Conservation (phyloP, 2,888 invertebrate species). For the Agrochola lota region DNA sequence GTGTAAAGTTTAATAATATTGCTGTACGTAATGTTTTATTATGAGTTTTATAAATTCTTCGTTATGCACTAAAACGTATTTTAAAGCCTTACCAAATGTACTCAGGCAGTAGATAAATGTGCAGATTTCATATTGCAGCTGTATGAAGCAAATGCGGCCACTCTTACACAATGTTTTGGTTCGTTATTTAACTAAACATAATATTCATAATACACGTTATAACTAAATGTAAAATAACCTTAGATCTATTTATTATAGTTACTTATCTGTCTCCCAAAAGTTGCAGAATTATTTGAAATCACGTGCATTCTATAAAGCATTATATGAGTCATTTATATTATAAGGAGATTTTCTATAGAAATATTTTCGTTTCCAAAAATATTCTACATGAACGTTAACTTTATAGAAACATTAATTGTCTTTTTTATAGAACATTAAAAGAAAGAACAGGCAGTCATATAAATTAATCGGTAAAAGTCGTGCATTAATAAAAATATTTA, state of each 20-base stretch:
- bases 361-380: background rate
- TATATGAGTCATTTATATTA: background rate
- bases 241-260: background rate
- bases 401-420: background rate
- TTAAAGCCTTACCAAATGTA: conserved; percentile 53
- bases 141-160: conserved; percentile 56
- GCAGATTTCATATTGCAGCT: conserved; percentile 53
- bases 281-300: background rate
- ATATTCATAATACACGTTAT: conserved; percentile 10
- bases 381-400: background rate
- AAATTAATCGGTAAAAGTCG: conserved; percentile 33
- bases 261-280: background rate
- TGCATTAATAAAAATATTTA: conserved; percentile 6
- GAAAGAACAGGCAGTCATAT: conserved; percentile 1
- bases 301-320: background rate
- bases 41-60: conserved; percentile 49
- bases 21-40: conserved; percentile 32
- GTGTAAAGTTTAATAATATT: conserved; percentile 43
- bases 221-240: background rate
- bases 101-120: conserved; percentile 50
- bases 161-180: conserved; percentile 67
- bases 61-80: conserved; percentile 62
- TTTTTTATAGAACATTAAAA: conserved; percentile 9
- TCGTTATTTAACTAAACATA: conserved; percentile 45
- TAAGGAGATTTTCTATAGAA: background rate